Percentiles rank a stretch among this genome's conserved stretches.
phyloP scores from a whole-genome alignment of 2,113 vertebrate species.

The Pseudolaguvia tuberculata region DNA sequence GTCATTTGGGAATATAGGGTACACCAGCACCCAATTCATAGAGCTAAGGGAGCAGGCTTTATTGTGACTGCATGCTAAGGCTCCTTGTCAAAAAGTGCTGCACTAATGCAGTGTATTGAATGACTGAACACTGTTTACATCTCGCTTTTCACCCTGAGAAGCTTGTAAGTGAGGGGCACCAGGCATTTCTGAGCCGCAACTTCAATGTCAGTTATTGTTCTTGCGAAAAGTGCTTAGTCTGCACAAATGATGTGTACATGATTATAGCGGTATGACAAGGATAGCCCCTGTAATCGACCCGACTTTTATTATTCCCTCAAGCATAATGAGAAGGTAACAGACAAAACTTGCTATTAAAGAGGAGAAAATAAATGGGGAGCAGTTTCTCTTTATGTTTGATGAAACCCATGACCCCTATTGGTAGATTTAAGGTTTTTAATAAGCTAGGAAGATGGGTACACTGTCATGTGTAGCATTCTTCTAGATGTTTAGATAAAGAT shows the following conservation, averaged over 20 bases:
- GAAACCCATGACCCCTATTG: conserved; percentile 45
- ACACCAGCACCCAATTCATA: conserved; percentile 60
- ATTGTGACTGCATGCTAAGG: conserved; percentile 59
- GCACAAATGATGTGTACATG: conserved; percentile 38
- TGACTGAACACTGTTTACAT: conserved; percentile 71
- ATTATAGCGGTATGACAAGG: conserved; percentile 43
- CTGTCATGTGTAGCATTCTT: conserved; percentile 21
- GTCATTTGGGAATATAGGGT: conserved; percentile 58
- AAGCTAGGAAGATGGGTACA: conserved; percentile 29
- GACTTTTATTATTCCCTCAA: conserved; percentile 45
- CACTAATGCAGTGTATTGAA: conserved; percentile 67
- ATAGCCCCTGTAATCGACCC: conserved; percentile 38
- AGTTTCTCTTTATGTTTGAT: conserved; percentile 39
- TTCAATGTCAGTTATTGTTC: conserved; percentile 48
- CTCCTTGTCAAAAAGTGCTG: conserved; percentile 64
- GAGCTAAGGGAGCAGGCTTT: conserved; percentile 49
- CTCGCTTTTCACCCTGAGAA: conserved; percentile 55
- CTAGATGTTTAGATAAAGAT: not conserved
- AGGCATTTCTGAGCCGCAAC: conserved; percentile 45
- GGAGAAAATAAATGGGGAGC: conserved; percentile 42
- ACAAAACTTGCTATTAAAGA: conserved; percentile 47
- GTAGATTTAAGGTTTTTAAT: conserved; percentile 33
- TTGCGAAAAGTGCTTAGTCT: conserved; percentile 44
- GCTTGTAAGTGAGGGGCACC: conserved; percentile 51
- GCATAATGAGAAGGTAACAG: conserved; percentile 52